Evolutionary conservation across 2,888 invertebrate genomes (phyloP), one percentile per base, ranked within the genome.

Genomic region (Lydus trimaculatus): DNA sequence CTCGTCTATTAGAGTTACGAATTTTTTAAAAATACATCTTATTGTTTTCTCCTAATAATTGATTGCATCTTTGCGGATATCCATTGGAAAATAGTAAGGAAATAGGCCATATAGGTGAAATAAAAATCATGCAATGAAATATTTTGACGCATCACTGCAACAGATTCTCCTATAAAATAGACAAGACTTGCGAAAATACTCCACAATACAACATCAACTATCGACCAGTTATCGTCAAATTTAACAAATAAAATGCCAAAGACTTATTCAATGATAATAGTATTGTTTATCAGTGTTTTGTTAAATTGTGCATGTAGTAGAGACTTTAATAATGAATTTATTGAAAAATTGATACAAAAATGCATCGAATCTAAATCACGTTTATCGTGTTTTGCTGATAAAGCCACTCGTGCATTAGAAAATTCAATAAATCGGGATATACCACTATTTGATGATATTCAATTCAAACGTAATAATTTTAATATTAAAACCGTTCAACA

Each of bases 381-480:
- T 59, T 63, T 75, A 25, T 71, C 79, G 15, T 85, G 85, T 72
- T 72, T 85, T 25, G 79, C 82, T 0, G 80, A 82, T 60, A 83
- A 81, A 76, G 80, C 80, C 2, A 80, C 83, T 1, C 71, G 70
- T 43, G 78, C 79, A 4, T 64, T 85, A n/a, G 84, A 85, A 72
- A 72, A 79, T 25, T 76, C 80, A 1, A 75, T 81, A 64, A 76
- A 83, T 60, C 75, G 75, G 75, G 80, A 84, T 66, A 69, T 85
- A 9, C 76, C 79, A n/a, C 43, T 85, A 20, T 77, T 82, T 23
- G 81, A 83, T 31, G 85, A 84, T n/a, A 66, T 84, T 11, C 72
- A 72, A 31, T 68, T 84, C 2, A 66, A 75, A 31, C 72, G 82
- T 66, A 84, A 83, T 69, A 71, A 78, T n/a, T 73, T 56, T 6